A percentile compares a stretch with the other conserved stretches of the same genome.
Evolutionary conservation across 1,140 invertebrate species (phyloP).

Genomic region (Drosophila lini): DNA sequence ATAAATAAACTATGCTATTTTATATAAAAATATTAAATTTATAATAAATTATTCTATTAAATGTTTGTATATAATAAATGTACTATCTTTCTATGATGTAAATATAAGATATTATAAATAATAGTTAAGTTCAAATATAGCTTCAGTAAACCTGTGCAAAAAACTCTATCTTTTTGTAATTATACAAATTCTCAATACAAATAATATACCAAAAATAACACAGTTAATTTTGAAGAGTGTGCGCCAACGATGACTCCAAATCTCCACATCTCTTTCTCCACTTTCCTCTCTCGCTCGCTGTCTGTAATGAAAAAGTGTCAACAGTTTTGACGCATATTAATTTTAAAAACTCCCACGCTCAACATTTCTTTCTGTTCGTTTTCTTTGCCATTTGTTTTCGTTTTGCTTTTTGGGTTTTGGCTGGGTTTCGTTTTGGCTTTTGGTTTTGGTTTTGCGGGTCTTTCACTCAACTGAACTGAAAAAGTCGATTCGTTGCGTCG

Average conservation of each 20-base stretch:
- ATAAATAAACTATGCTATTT: too few species aligned
- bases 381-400: slow-evolving; percentile 48
- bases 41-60: too few species aligned
- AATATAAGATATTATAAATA: too few species aligned
- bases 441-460: slow-evolving; percentile 20
- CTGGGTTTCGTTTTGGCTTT: slow-evolving; percentile 53
- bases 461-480: slow-evolving; percentile 37
- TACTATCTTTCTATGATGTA: too few species aligned
- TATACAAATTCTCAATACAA: background rate
- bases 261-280: slow-evolving; percentile 14
- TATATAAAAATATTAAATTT: too few species aligned
- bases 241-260: background rate
- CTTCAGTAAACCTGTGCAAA: too few species aligned
- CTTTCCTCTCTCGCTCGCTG: background rate
- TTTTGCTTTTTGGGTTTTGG: slow-evolving; percentile 31
- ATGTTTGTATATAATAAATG: too few species aligned
- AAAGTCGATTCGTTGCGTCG: slow-evolving; percentile 56
- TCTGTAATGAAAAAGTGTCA: slow-evolving; percentile 48
- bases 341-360: slow-evolving; percentile 80
- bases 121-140: too few species aligned
- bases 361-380: slow-evolving; percentile 57
- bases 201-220: too few species aligned
- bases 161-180: background rate
- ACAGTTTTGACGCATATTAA: slow-evolving; percentile 78
- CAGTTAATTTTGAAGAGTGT: slow-evolving; percentile 21